A percentile compares a stretch with the other conserved stretches of the same genome.
These are phyloP conservation scores for Oxyscelio sp. DNA, from an alignment of 2,888 invertebrate species.

Conservation along the genomic window DNA sequence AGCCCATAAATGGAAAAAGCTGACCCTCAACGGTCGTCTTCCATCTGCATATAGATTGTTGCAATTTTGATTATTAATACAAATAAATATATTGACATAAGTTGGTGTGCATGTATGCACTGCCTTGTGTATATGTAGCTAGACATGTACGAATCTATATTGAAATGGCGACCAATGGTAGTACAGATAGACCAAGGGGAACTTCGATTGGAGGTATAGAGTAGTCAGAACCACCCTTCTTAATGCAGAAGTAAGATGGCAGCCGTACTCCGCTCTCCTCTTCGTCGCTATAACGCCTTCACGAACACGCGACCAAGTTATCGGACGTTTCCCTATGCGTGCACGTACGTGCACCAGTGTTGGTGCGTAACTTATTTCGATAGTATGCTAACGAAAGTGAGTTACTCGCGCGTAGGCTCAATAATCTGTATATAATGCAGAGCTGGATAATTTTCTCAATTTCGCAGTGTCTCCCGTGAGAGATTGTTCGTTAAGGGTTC, in stretches of 20 bases:
- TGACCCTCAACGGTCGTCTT: too few species aligned
- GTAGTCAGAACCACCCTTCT: slow-evolving; percentile 84
- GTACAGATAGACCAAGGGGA: slow-evolving; percentile 74
- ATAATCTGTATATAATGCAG: slow-evolving; percentile 85
- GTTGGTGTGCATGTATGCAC: slow-evolving; percentile 13
- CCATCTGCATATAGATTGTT: too few species aligned
- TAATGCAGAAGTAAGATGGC: slow-evolving; percentile 88
- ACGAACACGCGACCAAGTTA: slow-evolving; percentile 67
- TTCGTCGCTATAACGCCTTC: slow-evolving; percentile 70
- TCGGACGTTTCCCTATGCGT: slow-evolving; percentile 28
- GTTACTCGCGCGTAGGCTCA: slow-evolving; percentile 80
- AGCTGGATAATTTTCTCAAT: slow-evolving; percentile 88
- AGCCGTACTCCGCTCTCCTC: slow-evolving; percentile 78
- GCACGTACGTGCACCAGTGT: slow-evolving; percentile 34
- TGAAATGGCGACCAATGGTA: slow-evolving; percentile 76
- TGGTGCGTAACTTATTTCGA: slow-evolving; percentile 72
- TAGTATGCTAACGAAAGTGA: slow-evolving; percentile 75
- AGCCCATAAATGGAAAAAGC: too few species aligned
- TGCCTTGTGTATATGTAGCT: slow-evolving; percentile 61
- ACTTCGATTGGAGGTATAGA: slow-evolving; percentile 76
- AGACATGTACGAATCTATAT: slow-evolving; percentile 74
- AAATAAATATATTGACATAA: slow-evolving; percentile 54
- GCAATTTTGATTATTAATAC: too few species aligned
- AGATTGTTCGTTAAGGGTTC: slow-evolving; percentile 88
- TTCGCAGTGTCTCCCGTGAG: slow-evolving; percentile 87